phyloP scores from a whole-genome alignment of 2,888 invertebrate genomes.

The Lasioglossum pauxillum region DNA sequence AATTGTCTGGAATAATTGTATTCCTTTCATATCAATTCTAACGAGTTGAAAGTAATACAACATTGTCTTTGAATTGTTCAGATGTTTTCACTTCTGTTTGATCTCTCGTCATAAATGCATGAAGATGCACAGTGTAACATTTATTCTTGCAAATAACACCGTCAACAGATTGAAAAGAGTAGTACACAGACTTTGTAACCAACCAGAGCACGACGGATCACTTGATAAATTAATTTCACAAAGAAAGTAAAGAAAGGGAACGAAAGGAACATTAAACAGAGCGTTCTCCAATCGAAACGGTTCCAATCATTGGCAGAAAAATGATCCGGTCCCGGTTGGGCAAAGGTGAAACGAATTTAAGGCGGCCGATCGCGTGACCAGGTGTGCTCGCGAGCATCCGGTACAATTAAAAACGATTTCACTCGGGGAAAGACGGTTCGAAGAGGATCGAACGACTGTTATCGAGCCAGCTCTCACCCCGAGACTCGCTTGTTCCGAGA shows the following conservation, averaged over 20 bases:
- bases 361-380: constrained; percentile 32
- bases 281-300: neutral
- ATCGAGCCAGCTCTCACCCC: constrained; percentile 13
- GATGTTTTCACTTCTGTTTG: no score
- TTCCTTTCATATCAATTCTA: no score
- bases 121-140: no score
- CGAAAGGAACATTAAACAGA: neutral
- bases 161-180: no score
- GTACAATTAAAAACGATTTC: constrained; percentile 40
- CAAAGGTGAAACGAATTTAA: constrained; percentile 53
- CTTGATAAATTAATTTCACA: neutral
- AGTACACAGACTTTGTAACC: no score
- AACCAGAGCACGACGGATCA: neutral
- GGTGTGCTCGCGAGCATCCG: constrained; percentile 2
- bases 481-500: neutral
- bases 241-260: neutral
- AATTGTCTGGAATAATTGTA: no score
- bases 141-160: no score
- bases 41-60: no score
- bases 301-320: neutral
- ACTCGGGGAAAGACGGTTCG: neutral
- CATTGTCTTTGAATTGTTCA: no score
- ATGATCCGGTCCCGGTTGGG: neutral
- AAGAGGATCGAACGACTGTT: constrained; percentile 30
- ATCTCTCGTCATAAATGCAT: no score